Percentiles rank a stretch among this genome's conserved stretches.
Evolutionary conservation across 2,113 vertebrate species (phyloP).

Genomic region (Motacilla tschutschensis): DNA sequence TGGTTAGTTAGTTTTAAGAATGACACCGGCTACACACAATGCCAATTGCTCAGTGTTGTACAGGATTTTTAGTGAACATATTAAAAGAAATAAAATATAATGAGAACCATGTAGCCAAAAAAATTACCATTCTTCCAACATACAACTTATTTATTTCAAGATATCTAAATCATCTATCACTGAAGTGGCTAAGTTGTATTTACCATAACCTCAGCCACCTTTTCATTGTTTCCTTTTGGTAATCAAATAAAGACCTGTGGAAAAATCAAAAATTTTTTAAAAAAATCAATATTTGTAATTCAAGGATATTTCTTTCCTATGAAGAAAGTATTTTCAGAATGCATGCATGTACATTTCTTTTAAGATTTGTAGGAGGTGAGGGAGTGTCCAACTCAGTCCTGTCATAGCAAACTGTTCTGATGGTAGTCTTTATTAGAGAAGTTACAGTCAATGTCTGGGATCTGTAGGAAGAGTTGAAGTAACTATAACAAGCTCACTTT

Average conservation of each 20-base stretch:
- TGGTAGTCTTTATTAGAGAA: neutral
- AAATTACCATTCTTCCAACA: neutral
- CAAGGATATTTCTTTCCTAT: neutral
- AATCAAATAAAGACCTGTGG: neutral
- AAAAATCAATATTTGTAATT: neutral
- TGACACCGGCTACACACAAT: neutral
- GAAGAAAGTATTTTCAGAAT: neutral
- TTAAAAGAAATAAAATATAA: neutral
- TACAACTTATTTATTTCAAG: neutral
- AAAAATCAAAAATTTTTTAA: neutral
- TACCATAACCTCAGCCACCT: accelerated
- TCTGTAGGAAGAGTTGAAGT: neutral
- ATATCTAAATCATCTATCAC: neutral
- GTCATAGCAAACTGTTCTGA: neutral
- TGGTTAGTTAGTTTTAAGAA: neutral
- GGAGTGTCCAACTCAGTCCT: neutral
- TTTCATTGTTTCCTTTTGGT: neutral
- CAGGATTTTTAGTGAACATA: neutral
- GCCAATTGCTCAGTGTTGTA: neutral
- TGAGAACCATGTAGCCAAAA: neutral
- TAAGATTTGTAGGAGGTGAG: neutral
- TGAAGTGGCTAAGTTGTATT: neutral
- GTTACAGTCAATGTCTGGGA: neutral
- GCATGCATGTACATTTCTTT: neutral
- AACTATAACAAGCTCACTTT: neutral